These are phyloP conservation scores for Peromyscus leucopus DNA, from an alignment of 2,113 vertebrate species.

Conservation along the genomic window DNA sequence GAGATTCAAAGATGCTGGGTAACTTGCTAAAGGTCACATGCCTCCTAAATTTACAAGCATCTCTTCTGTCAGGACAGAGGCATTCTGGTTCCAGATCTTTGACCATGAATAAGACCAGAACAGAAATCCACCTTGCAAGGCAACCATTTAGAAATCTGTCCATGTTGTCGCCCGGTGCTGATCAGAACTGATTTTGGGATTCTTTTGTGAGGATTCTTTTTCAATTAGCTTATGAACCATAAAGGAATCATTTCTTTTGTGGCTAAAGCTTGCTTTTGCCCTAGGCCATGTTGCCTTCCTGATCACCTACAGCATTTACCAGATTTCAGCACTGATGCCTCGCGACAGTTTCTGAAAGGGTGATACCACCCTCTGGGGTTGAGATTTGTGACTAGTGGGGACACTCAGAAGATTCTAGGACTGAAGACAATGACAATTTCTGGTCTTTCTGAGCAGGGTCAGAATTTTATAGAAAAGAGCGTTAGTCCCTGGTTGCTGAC, in stretches of 20 bases:
- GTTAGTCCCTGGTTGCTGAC: background rate
- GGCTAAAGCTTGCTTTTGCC: background rate
- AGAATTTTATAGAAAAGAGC: background rate
- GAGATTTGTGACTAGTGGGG: background rate
- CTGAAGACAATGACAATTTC: background rate
- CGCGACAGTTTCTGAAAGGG: background rate
- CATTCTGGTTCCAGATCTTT: background rate
- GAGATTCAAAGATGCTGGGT: constrained; percentile 26
- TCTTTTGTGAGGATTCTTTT: constrained; percentile 26
- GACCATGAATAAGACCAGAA: background rate
- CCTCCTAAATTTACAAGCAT: background rate
- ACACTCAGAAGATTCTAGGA: constrained; percentile 1
- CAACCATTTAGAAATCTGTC: background rate
- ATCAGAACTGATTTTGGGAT: background rate
- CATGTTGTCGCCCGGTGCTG: background rate
- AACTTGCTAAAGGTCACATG: background rate
- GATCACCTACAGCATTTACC: background rate
- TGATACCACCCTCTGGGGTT: background rate
- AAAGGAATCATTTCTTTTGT: background rate
- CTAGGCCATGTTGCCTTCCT: background rate
- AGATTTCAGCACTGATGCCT: background rate
- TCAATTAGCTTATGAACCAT: background rate
- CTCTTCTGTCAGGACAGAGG: constrained; percentile 1
- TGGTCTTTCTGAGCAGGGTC: background rate
- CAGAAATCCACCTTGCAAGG: background rate